Percentiles rank a stretch among this genome's conserved stretches.
phyloP scores from a whole-genome alignment of 2,113 vertebrate genomes.

The Thalassoma bifasciatum region DNA sequence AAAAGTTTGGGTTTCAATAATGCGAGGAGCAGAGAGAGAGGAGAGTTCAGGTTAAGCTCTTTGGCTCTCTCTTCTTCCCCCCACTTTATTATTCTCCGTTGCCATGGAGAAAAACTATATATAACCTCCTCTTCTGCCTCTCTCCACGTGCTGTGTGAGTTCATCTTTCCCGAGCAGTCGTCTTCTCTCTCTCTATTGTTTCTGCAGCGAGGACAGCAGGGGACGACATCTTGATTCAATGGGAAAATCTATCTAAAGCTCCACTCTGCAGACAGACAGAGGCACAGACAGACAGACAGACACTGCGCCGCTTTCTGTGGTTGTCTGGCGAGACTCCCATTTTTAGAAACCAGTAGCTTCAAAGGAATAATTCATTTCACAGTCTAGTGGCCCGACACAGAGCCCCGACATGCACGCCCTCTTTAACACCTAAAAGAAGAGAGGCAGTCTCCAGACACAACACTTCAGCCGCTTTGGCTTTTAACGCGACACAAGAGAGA shows the following conservation, averaged over 20 bases:
- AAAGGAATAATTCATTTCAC: conserved; percentile 79
- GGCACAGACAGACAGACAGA: conserved; percentile 26
- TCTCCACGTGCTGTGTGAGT: conserved; percentile 28
- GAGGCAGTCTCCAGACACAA: background rate
- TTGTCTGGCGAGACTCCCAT: conserved; percentile 63
- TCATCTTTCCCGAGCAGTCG: conserved; percentile 21
- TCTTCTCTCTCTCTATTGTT: conserved; percentile 36
- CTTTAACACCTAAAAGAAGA: conserved; percentile 60
- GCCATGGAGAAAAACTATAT: conserved; percentile 68
- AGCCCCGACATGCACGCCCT: conserved; percentile 35
- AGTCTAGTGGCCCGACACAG: conserved; percentile 72
- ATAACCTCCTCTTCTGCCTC: conserved; percentile 27
- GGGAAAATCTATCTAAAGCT: conserved; percentile 48
- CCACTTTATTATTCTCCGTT: conserved; percentile 70
- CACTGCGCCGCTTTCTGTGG: conserved; percentile 32
- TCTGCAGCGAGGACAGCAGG: conserved; percentile 41
- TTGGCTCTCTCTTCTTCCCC: conserved; percentile 32
- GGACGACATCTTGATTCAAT: conserved; percentile 37
- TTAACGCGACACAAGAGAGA: conserved; percentile 3
- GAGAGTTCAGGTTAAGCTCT: conserved; percentile 62
- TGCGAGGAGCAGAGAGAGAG: conserved; percentile 31
- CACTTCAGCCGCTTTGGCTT: background rate
- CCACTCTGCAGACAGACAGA: conserved; percentile 17
- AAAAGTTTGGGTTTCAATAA: conserved; percentile 39
- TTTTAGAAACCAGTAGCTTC: conserved; percentile 70